Conservation (phyloP, 2,797 vertebrate species). For the Anguilla anguilla region DNA sequence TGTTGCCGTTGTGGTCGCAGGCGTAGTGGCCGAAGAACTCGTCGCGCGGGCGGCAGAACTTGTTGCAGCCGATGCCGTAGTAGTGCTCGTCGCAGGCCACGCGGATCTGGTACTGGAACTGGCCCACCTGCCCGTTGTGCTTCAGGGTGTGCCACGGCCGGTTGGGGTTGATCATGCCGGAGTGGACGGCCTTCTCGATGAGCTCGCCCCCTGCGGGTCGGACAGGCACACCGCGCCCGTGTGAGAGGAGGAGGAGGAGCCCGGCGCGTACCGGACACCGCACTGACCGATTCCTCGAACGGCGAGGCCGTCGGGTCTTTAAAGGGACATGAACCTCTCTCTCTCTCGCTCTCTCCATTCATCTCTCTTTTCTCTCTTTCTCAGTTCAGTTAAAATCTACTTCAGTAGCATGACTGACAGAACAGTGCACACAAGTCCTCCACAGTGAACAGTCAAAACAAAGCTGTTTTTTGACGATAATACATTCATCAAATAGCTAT, state of each 20-base stretch:
- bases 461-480: neutral
- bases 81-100: conserved; percentile 95
- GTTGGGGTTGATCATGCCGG: conserved; percentile 96
- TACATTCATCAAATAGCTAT: neutral
- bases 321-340: neutral
- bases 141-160: conserved; percentile 89
- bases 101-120: conserved; percentile 95
- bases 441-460: neutral
- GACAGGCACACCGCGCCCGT: neutral
- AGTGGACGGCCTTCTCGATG: conserved; percentile 91
- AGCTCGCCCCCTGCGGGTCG: conserved; percentile 82
- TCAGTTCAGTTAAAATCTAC: no score
- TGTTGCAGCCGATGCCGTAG: conserved; percentile 98
- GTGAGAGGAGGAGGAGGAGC: neutral
- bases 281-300: neutral
- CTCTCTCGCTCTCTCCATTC: neutral
- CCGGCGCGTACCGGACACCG: neutral
- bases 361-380: neutral
- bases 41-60: conserved; percentile 92
- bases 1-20: conserved; percentile 97
- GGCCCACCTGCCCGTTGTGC: conserved; percentile 84
- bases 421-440: neutral
- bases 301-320: no score
- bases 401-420: neutral
- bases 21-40: conserved; percentile 98